phyloP scores from a whole-genome alignment of 2,888 invertebrate species.

The Standfussiana lucernea region DNA sequence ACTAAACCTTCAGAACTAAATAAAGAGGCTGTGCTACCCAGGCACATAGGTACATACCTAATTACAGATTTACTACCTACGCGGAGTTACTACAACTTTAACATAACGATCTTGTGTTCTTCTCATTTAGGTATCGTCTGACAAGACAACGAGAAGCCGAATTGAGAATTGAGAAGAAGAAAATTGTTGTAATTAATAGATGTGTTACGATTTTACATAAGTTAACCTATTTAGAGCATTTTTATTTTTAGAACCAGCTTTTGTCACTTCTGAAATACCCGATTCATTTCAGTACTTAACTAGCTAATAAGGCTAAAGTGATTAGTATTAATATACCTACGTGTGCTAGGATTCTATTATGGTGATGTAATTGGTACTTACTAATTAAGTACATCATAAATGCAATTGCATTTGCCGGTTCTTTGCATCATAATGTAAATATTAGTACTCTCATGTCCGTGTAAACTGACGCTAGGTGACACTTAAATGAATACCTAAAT shows the following conservation, averaged over 20 bases:
- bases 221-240: not conserved
- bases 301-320: not conserved
- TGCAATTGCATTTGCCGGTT: not conserved
- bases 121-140: not conserved
- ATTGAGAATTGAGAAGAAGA: no score
- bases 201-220: no score
- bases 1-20: not conserved
- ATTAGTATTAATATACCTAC: not conserved
- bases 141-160: not conserved
- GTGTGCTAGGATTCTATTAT: slow-evolving; percentile 4
- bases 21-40: slow-evolving; percentile 8
- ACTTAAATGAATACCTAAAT: not conserved
- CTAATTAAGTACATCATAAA: no score
- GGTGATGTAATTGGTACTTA: slow-evolving; percentile 2
- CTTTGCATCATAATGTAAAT: not conserved
- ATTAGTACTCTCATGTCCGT: not conserved
- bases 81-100: slow-evolving; percentile 5
- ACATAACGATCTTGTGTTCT: not conserved
- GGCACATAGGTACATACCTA: slow-evolving; percentile 1
- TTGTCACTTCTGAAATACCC: not conserved
- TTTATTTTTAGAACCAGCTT: not conserved
- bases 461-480: not conserved
- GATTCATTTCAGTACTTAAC: not conserved
- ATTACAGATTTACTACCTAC: not conserved
- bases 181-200: not conserved